phyloP scores from a whole-genome alignment of 2,888 invertebrate species.

The Caenorhabditis drosophilae region DNA sequence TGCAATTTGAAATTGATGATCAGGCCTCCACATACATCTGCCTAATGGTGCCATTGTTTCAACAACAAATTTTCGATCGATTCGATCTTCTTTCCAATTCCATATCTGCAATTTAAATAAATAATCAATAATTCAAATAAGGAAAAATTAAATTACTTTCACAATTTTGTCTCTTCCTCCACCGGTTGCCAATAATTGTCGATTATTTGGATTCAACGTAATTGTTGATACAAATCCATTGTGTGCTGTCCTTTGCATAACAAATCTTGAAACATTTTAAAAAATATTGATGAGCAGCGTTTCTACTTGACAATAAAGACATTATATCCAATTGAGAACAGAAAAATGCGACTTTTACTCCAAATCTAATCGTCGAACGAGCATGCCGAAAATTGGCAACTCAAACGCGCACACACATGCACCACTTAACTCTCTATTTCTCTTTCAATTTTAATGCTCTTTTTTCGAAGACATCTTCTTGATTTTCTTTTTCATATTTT shows the following conservation, averaged over 20 bases:
- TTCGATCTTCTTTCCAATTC: slow-evolving; percentile 32
- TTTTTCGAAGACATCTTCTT: too few relatives aligned
- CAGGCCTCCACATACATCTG: slow-evolving; percentile 48
- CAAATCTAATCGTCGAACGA: too few relatives aligned
- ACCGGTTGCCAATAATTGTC: slow-evolving; percentile 40
- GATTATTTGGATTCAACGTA: slow-evolving; percentile 35
- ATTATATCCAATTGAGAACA: too few relatives aligned
- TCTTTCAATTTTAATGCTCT: too few relatives aligned
- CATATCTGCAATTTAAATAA: slow-evolving; percentile 37
- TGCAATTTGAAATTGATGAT: slow-evolving; percentile 31
- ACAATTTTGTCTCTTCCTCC: slow-evolving; percentile 55
- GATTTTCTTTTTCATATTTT: too few relatives aligned
- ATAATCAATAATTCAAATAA: background rate
- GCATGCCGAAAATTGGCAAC: too few relatives aligned
- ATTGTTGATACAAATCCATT: slow-evolving; percentile 44
- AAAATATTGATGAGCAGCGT: too few relatives aligned
- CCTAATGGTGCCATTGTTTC: slow-evolving; percentile 49
- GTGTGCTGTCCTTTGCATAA: slow-evolving; percentile 42
- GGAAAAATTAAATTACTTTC: slow-evolving; percentile 18
- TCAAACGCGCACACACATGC: too few relatives aligned
- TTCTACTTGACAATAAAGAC: too few relatives aligned
- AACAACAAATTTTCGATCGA: slow-evolving; percentile 19
- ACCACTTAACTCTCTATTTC: too few relatives aligned
- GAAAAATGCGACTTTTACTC: too few relatives aligned
- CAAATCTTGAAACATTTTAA: slow-evolving; percentile 32